A percentile compares a stretch with the other conserved stretches of the same genome.
phyloP scores from a whole-genome alignment of 2,797 vertebrate species.

The Craterocephalus amniculus region DNA sequence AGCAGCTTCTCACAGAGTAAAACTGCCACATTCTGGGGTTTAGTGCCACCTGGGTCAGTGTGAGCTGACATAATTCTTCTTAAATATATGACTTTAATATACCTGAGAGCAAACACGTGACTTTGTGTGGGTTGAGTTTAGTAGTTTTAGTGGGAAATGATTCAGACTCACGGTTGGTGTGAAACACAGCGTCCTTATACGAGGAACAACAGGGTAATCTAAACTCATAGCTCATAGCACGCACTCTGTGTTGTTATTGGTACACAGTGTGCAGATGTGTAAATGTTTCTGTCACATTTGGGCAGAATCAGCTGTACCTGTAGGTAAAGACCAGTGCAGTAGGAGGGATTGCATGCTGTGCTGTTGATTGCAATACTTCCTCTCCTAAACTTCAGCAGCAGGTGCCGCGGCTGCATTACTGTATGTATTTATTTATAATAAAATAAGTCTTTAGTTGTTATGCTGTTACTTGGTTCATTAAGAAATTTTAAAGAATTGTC shows the following conservation, averaged over 20 bases:
- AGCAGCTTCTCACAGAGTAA: accelerated
- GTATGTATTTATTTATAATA: neutral
- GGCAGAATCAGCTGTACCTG: neutral
- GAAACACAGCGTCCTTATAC: neutral
- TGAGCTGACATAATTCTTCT: neutral
- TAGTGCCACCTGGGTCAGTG: neutral
- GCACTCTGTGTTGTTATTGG: neutral
- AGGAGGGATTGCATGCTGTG: neutral
- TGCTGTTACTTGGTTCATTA: neutral
- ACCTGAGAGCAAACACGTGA: neutral
- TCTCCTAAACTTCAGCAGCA: neutral
- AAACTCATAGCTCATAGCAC: neutral
- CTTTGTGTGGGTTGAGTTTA: neutral
- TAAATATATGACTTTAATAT: neutral
- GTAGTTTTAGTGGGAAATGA: neutral
- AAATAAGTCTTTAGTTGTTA: neutral
- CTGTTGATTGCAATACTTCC: neutral
- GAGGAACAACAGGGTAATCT: neutral
- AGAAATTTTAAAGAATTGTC: too few species aligned
- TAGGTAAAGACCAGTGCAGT: neutral
- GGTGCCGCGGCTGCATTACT: too few species aligned
- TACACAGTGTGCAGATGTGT: neutral
- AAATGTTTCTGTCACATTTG: neutral
- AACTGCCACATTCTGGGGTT: neutral
- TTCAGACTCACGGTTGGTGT: neutral